Conservation (phyloP, 2,888 invertebrate genomes). For the Dolichomitus sp. region DNA sequence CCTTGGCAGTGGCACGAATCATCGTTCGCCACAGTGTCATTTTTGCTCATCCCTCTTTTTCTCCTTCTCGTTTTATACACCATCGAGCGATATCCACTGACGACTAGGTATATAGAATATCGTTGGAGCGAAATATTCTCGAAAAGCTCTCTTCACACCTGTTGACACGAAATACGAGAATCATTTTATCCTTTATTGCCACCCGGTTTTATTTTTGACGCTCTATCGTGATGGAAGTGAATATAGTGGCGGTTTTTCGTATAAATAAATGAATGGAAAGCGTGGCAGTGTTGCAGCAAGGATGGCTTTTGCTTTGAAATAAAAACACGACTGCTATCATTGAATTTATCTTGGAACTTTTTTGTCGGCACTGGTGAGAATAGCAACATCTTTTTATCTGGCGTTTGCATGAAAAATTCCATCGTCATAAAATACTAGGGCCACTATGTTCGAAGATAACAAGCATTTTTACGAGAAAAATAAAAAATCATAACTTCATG, state of each 20-base stretch:
- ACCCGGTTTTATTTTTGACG: background rate
- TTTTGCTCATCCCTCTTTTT: background rate
- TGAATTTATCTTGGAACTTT: background rate
- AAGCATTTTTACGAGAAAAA: slow-evolving; percentile 23
- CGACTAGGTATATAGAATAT: slow-evolving; percentile 4
- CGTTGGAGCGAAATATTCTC: background rate
- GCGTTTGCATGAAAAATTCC: slow-evolving; percentile 47
- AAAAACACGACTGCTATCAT: background rate
- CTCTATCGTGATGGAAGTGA: background rate
- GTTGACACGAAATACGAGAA: slow-evolving; percentile 34
- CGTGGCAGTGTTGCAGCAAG: background rate
- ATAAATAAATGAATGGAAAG: background rate
- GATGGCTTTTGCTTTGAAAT: background rate
- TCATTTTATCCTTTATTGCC: slow-evolving; percentile 19
- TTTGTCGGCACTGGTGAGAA: background rate
- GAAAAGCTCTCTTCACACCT: slow-evolving; percentile 29
- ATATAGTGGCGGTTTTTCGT: slow-evolving; percentile 1
- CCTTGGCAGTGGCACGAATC: slow-evolving; percentile 21
- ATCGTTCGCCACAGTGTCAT: slow-evolving; percentile 27
- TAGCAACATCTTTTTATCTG: slow-evolving; percentile 27
- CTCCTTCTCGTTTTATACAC: slow-evolving; percentile 18
- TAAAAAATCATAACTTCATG: background rate
- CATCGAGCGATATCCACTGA: slow-evolving; percentile 28
- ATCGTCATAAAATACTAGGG: slow-evolving; percentile 12
- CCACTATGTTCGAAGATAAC: slow-evolving; percentile 37